Conservation (phyloP, 2,113 vertebrate genomes). For the Callocephalon fimbriatum region DNA sequence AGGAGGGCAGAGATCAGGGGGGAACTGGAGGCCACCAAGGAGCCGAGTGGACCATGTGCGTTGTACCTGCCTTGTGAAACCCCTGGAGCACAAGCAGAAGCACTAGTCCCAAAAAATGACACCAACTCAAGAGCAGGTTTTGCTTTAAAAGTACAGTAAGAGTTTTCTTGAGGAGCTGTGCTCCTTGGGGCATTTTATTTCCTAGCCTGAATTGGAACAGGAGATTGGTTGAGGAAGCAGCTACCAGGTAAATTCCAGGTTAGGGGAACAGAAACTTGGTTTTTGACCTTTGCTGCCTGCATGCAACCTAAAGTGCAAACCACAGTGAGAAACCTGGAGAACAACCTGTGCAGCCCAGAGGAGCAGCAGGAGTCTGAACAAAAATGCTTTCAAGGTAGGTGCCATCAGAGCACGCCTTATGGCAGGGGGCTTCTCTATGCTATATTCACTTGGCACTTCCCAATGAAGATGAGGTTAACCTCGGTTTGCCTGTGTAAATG, state of each 20-base stretch:
- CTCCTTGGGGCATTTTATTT: neutral
- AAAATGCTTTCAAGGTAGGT: neutral
- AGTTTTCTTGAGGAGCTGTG: neutral
- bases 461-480: neutral
- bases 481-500: neutral
- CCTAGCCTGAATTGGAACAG: neutral
- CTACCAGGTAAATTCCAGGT: neutral
- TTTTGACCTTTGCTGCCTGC: neutral
- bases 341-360: neutral
- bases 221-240: neutral
- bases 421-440: neutral
- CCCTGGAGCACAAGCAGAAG: neutral
- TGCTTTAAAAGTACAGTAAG: neutral
- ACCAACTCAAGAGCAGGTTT: neutral
- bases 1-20: neutral
- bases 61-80: neutral
- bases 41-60: fast-evolving
- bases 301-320: neutral
- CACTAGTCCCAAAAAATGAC: neutral
- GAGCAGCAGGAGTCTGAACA: neutral
- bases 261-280: neutral
- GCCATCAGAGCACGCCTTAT: neutral
- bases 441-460: neutral
- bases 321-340: neutral
- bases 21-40: neutral